phyloP scores from a whole-genome alignment of 2,888 invertebrate genomes.

The Melieria omissa region DNA sequence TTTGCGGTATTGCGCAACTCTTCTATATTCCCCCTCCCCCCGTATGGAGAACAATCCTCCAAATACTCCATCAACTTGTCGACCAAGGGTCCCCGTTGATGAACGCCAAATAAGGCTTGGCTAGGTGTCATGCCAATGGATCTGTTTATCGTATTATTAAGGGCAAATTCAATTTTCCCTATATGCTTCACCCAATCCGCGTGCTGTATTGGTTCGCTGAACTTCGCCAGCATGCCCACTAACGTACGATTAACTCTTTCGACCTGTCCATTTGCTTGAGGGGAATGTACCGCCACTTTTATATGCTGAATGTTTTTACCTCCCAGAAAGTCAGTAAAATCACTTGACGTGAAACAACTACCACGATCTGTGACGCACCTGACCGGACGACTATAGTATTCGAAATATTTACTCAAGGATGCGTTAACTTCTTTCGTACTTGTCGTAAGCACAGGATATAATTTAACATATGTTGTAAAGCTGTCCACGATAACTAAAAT shows the following conservation, averaged over 20 bases:
- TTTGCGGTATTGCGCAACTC: constrained; percentile 3
- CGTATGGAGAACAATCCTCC: constrained; percentile 9
- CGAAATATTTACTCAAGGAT: constrained; percentile 27
- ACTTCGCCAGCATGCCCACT: constrained; percentile 31
- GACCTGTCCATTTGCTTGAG: constrained; percentile 24
- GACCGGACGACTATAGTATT: constrained; percentile 30
- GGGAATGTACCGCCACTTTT: constrained; percentile 19
- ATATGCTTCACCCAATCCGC: constrained; percentile 35
- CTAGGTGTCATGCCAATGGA: constrained; percentile 21
- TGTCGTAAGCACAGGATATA: constrained; percentile 32
- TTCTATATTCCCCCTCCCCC: constrained; percentile 16
- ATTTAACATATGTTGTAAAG: constrained; percentile 31
- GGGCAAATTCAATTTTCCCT: constrained; percentile 28
- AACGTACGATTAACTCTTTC: constrained; percentile 28
- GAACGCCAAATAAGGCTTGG: constrained; percentile 17
- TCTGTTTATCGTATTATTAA: constrained; percentile 28
- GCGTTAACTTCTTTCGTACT: constrained; percentile 29
- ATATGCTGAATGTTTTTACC: constrained; percentile 25
- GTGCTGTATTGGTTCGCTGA: constrained; percentile 25
- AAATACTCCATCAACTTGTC: constrained; percentile 34
- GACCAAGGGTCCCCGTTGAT: constrained; percentile 21
- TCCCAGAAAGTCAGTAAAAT: constrained; percentile 21
- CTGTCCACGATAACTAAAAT: constrained; percentile 31
- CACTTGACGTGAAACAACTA: constrained; percentile 27
- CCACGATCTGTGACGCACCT: constrained; percentile 28